Conservation (phyloP, 37 sponge, comb jelly and placozoan species). For the Crambe crambe region DNA sequence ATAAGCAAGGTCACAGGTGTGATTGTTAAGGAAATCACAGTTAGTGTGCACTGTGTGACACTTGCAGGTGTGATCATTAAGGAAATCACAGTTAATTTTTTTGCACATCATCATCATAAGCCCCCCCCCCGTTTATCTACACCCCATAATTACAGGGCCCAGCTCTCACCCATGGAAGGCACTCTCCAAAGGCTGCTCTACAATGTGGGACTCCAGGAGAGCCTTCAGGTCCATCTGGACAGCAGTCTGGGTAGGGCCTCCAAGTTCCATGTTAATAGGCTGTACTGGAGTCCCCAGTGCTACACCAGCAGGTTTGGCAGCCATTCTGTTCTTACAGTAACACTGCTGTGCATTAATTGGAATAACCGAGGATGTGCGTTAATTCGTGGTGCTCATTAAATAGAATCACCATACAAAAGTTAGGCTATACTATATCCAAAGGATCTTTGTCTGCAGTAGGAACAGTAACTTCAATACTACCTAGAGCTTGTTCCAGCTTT, state of each 20-base stretch:
- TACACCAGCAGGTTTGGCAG: too few relatives aligned
- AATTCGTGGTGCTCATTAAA: neutral
- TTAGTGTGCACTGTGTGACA: too few relatives aligned
- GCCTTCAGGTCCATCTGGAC: conserved; percentile 10
- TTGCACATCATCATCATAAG: too few relatives aligned
- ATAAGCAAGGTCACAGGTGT: too few relatives aligned
- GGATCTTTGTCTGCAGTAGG: conserved; percentile 77
- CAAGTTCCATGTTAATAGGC: neutral
- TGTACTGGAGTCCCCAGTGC: neutral
- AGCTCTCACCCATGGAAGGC: conserved; percentile 49
- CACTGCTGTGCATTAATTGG: too few relatives aligned
- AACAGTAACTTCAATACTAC: conserved; percentile 48
- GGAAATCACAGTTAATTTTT: too few relatives aligned
- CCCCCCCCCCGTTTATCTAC: too few relatives aligned
- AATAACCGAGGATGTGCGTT: too few relatives aligned
- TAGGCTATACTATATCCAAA: conserved; percentile 48
- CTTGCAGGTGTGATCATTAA: too few relatives aligned
- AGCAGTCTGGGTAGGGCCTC: neutral
- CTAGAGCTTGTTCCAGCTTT: conserved; percentile 20
- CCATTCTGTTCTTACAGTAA: too few relatives aligned
- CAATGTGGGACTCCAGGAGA: neutral
- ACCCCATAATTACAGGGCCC: too few relatives aligned
- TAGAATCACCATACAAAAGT: neutral
- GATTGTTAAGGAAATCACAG: too few relatives aligned
- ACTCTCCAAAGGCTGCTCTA: conserved; percentile 34